Percentiles rank a stretch among this genome's conserved stretches.
Conservation (phyloP, 2,113 vertebrate species). For the Isurus oxyrinchus region DNA sequence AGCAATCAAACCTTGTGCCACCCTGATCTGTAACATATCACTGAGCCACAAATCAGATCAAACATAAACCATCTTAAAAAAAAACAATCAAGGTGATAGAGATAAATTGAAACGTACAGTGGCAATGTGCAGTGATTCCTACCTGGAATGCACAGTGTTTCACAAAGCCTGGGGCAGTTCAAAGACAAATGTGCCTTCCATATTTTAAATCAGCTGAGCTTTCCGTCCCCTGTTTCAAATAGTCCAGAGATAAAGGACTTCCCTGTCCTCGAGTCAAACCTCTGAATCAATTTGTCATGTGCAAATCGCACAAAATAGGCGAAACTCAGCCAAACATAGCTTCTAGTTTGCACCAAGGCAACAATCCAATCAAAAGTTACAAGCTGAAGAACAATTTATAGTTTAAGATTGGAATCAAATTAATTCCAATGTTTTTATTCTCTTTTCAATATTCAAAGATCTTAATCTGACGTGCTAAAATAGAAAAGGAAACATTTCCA, state of each 20-base stretch:
- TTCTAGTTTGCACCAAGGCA: background rate
- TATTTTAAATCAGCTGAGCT: background rate
- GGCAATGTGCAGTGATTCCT: background rate
- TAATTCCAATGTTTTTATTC: background rate
- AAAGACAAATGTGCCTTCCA: background rate
- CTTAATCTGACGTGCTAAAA: background rate
- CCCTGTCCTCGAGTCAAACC: background rate
- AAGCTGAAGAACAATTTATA: background rate
- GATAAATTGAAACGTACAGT: background rate
- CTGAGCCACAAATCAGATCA: background rate
- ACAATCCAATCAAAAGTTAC: background rate
- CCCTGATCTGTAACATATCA: background rate
- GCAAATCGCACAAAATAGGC: background rate
- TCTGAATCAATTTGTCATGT: background rate
- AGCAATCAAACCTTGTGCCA: background rate
- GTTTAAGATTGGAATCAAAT: background rate
- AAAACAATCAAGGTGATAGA: background rate
- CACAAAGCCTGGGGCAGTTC: background rate
- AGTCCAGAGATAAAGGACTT: background rate
- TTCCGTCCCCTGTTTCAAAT: background rate
- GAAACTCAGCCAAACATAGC: background rate
- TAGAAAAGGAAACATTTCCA: background rate
- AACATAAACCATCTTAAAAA: background rate
- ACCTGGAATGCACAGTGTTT: background rate
- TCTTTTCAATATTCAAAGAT: background rate